Conservation (phyloP, 2,888 invertebrate genomes). For the Drosophila nr. perissopoda region DNA sequence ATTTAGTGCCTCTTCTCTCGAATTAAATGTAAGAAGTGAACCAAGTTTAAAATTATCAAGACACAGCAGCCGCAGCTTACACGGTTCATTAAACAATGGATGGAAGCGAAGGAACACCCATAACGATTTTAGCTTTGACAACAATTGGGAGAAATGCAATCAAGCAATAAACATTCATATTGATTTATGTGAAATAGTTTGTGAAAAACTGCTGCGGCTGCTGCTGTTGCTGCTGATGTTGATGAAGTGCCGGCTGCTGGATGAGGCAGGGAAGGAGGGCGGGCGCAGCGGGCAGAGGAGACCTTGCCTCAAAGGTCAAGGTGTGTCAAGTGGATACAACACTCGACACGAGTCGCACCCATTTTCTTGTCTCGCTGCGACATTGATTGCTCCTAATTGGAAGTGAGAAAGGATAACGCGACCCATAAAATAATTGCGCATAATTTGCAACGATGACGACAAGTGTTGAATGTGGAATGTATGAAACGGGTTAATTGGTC, state of each 20-base stretch:
- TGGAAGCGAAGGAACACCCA: background rate
- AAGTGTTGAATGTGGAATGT: conserved; percentile 45
- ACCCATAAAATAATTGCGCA: conserved; percentile 64
- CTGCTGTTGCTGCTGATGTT: conserved; percentile 1
- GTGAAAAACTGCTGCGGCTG: conserved; percentile 19
- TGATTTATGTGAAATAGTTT: conserved; percentile 47
- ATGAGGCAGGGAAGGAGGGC: background rate
- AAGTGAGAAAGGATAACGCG: conserved; percentile 39
- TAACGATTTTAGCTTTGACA: conserved; percentile 5
- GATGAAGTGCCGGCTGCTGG: conserved; percentile 16
- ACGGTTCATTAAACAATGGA: conserved; percentile 31
- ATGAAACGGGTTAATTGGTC: conserved; percentile 57
- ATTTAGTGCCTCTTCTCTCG: background rate
- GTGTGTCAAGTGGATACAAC: conserved; percentile 30
- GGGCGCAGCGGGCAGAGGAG: background rate
- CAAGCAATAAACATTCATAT: conserved; percentile 29
- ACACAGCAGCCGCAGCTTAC: conserved; percentile 6
- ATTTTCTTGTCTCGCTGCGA: conserved; percentile 30
- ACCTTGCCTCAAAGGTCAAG: conserved; percentile 49
- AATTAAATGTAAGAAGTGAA: conserved; percentile 7
- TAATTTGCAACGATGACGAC: conserved; percentile 25
- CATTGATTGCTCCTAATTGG: conserved; percentile 66
- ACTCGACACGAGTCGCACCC: conserved; percentile 34
- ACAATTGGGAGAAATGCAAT: conserved; percentile 17
- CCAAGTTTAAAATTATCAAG: conserved; percentile 15